Conservation (phyloP, 2,797 vertebrate species). For the Typhlichthys eigenmanni region DNA sequence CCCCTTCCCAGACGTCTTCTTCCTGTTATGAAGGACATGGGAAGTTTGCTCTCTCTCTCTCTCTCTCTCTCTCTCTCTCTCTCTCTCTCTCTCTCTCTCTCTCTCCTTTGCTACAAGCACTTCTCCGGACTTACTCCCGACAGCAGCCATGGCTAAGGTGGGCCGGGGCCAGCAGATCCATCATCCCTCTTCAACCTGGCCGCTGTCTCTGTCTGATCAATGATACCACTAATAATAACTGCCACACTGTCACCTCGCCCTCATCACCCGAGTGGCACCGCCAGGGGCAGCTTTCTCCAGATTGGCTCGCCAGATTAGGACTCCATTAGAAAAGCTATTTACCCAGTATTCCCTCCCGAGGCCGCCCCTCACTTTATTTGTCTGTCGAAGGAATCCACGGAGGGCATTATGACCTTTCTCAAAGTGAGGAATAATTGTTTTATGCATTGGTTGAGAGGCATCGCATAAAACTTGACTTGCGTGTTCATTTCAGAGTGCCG, state of each 20-base stretch:
- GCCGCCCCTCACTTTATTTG: constrained; percentile 72
- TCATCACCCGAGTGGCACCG: constrained; percentile 68
- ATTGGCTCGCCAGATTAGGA: constrained; percentile 79
- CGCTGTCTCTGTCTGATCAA: constrained; percentile 75
- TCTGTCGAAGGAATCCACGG: constrained; percentile 62
- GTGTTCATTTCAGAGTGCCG: constrained; percentile 20
- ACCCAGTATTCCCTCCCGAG: constrained; percentile 69
- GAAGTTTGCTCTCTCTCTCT: background rate
- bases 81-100: background rate
- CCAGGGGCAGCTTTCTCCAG: constrained; percentile 73
- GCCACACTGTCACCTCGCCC: constrained; percentile 75
- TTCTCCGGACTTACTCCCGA: constrained; percentile 29
- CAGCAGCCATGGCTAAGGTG: constrained; percentile 38
- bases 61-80: constrained; percentile 7
- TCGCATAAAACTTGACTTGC: constrained; percentile 41
- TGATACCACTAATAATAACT: constrained; percentile 84
- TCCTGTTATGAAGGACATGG: constrained; percentile 20
- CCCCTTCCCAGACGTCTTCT: constrained; percentile 35
- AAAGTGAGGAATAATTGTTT: constrained; percentile 63
- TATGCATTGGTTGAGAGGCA: constrained; percentile 46
- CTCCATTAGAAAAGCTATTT: constrained; percentile 80
- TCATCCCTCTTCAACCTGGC: constrained; percentile 69
- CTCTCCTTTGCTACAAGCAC: constrained; percentile 10
- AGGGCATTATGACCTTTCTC: constrained; percentile 66
- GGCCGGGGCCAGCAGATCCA: constrained; percentile 69